Percentiles rank a stretch among this genome's conserved stretches.
Evolutionary conservation across 2,113 vertebrate genomes (phyloP).

Genomic region (Tilapia sparmanii): DNA sequence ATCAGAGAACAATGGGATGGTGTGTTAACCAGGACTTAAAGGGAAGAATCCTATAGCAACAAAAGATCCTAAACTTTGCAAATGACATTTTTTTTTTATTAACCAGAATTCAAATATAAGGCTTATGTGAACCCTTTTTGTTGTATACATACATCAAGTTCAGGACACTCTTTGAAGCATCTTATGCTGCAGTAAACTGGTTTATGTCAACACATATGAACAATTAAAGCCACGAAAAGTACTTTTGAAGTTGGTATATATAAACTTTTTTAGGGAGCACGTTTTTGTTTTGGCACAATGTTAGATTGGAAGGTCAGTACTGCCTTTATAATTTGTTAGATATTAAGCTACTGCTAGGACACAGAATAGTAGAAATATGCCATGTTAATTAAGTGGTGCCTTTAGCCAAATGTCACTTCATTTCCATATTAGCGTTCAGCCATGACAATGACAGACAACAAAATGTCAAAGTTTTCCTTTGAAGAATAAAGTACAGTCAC

Average conservation of each 20-base stretch:
- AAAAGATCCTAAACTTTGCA: not conserved
- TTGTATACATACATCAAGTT: not conserved
- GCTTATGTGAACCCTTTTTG: not conserved
- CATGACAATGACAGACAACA: not conserved
- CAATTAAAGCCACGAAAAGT: not conserved
- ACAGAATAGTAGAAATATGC: not conserved
- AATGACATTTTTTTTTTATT: not conserved
- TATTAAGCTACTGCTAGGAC: not conserved
- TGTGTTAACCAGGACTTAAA: not conserved
- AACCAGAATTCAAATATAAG: not conserved
- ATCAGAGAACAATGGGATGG: not conserved
- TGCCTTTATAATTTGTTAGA: not conserved
- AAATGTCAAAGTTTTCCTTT: not conserved
- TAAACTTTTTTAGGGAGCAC: not conserved
- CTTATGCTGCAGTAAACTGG: not conserved
- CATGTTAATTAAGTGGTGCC: not conserved
- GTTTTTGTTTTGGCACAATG: not conserved
- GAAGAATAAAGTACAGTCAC: not conserved
- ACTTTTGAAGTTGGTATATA: not conserved
- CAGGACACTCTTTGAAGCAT: not conserved
- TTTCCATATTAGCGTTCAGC: not conserved
- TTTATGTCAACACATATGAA: not conserved
- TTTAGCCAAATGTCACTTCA: not conserved
- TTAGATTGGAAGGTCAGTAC: not conserved
- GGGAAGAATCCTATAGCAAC: not conserved